Evolutionary conservation across 2,888 invertebrate genomes (phyloP), one percentile per base, ranked within the genome.

Genomic region (Eilema depressum): DNA sequence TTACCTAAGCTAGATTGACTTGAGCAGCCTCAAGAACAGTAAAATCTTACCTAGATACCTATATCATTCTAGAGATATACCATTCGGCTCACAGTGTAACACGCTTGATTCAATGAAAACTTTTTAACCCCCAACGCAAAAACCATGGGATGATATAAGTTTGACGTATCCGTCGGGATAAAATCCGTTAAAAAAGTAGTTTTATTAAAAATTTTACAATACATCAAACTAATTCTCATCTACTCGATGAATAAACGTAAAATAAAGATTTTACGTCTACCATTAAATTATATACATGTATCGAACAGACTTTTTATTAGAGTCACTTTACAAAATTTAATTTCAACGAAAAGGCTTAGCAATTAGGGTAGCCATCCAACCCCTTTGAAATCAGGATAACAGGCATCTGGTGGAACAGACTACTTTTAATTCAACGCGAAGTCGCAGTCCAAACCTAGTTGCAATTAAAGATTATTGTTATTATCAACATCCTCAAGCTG

Each of bases 371-470:
- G 60, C 37, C 41, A 47, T 62, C 30, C 59, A 26, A 57, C 41
- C 47, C 33, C 63, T 84, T 80, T 83, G 73, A 82, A 75, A 73
- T 68, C 33, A 60, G 66, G 76, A 80, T 79, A 84, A 81, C 71
- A 69, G 73, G 71, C 59, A 66, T 63, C 68, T 66, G 33, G 37
- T 60, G 8, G 53, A 47, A 47, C 17, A 47, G 20, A 20, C 53
- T 53, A 20, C 10, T 53, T 53, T 20, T n/a, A 53, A 47, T 47
- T 47, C 47, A 47, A 47, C 8, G n/a, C 25, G 8, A 26, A 59
- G 59, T 8, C 17, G 8, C 59, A 20, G 26, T 17, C 26, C 5
- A 17, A 59, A 59, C 25, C 17, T 28, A 28, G 25, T 33, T 57
- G 25, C 56, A 57, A 47, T 56, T 57, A 57, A 23, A 57, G 2